Evolutionary conservation across 1,140 invertebrate genomes (phyloP), one percentile per base, ranked within the genome.

Genomic region (Cydia fagiglandana): DNA sequence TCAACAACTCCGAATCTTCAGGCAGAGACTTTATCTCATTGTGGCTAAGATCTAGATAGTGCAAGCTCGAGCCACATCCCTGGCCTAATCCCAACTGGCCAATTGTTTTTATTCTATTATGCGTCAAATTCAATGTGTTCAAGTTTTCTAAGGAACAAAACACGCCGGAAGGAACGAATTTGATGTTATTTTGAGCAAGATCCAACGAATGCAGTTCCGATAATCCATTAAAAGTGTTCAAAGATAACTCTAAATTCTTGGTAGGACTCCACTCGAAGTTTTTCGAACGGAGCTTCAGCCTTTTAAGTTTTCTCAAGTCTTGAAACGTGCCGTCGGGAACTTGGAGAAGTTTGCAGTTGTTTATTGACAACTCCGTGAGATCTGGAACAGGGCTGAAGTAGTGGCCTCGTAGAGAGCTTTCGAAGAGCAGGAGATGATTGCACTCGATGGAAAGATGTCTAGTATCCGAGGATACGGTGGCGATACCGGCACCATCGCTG

Each of bases 181-280:
- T 94, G 70, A 98, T 95, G 91, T 98, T 97, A 91, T 97, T 98
- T 85, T 96, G 95, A 73, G 95, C 94, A 79, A 98, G 91, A 93
- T 98, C 96, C 76, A 98, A 93, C 15, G 94, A 94, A 81, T 97
- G 96, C 34, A 98, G 91, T 88, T 97, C 96, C 79, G 95, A 95
- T 15, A 97, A 92, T 47, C 96, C 96, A 81, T 94, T 94, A 74
- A 97, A 94, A 73, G 96, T 95, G 77, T 94, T 94, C 75, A 94
- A 91, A 50, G 94, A 94, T 75, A 97, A 86, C 79, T 97, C 96
- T 81, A 97, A 91, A 50, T 94, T 94, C 83, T 96, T 96, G 24
- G 94, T 94, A n/a, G 94, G 93, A 41, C 95, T 95, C 96, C 96
- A 97, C 66, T 96, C 96, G 0, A 93, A 93, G 86, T 98, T 98